phyloP scores from a whole-genome alignment of 2,113 vertebrate genomes.

The Typhlomys cinereus region DNA sequence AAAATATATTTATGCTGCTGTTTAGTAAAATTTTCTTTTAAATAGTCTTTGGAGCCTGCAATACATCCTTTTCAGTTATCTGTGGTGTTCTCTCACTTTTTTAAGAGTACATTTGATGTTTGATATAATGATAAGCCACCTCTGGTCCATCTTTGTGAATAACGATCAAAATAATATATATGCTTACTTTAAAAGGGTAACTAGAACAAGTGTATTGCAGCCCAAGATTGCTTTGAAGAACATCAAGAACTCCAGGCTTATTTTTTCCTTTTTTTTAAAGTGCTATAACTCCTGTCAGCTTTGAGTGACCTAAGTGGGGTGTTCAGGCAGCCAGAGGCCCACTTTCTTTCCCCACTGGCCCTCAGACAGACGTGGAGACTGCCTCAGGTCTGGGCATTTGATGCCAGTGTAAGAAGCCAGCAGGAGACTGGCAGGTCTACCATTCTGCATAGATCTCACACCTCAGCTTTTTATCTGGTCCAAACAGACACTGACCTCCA shows the following conservation, averaged over 20 bases:
- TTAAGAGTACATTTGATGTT: not conserved
- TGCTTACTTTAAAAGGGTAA: not conserved
- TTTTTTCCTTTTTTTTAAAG: not conserved
- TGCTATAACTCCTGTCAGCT: not conserved
- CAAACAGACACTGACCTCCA: not conserved
- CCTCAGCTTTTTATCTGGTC: not conserved
- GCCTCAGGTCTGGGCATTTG: not conserved
- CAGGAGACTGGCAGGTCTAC: not conserved
- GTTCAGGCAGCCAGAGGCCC: not conserved
- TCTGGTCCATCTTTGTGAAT: not conserved
- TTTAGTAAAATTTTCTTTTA: conserved; percentile 19
- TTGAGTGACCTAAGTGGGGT: not conserved
- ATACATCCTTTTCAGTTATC: not conserved
- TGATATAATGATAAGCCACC: not conserved
- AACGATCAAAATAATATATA: not conserved
- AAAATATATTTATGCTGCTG: not conserved
- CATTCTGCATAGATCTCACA: not conserved
- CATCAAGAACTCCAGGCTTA: not conserved
- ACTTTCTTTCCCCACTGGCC: not conserved
- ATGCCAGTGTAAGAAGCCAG: not conserved
- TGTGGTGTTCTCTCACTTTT: not conserved
- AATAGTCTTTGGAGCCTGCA: conserved; percentile 14
- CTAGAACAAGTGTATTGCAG: not conserved
- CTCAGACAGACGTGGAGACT: not conserved
- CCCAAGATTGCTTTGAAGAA: not conserved